Conservation (phyloP, 2,113 vertebrate genomes). For the Ptilonorhynchus violaceus region DNA sequence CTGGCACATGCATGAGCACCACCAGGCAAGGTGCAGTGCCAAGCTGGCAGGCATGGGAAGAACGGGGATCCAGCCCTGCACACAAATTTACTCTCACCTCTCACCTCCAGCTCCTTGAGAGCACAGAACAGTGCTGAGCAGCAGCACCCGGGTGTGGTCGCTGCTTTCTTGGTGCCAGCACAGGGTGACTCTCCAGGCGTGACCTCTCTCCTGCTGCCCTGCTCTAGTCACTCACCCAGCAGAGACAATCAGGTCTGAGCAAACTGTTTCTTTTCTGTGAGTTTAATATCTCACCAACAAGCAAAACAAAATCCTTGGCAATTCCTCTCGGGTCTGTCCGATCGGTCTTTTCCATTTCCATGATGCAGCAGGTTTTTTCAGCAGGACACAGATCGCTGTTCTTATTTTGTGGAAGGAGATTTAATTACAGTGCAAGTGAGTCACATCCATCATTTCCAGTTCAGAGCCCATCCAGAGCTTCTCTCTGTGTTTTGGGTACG, state of each 20-base stretch:
- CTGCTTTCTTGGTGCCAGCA: not conserved
- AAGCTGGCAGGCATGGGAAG: not conserved
- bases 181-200: fast-evolving
- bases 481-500: not conserved
- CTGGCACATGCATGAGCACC: not conserved
- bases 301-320: not conserved
- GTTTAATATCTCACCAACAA: not conserved
- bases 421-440: constrained; percentile 47
- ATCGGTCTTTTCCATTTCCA: constrained; percentile 21
- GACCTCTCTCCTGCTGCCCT: not conserved
- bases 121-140: not conserved
- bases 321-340: not conserved
- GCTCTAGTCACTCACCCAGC: not conserved
- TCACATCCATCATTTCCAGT: constrained; percentile 64
- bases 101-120: not conserved
- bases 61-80: not conserved
- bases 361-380: constrained; percentile 29
- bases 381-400: constrained; percentile 32
- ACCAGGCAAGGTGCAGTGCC: not conserved
- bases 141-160: not conserved
- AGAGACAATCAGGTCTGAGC: not conserved
- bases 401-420: constrained; percentile 49
- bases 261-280: not conserved
- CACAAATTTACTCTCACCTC: not conserved
- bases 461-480: constrained; percentile 8